phyloP scores from a whole-genome alignment of 2,888 invertebrate genomes.

The Amorpha juglandis region DNA sequence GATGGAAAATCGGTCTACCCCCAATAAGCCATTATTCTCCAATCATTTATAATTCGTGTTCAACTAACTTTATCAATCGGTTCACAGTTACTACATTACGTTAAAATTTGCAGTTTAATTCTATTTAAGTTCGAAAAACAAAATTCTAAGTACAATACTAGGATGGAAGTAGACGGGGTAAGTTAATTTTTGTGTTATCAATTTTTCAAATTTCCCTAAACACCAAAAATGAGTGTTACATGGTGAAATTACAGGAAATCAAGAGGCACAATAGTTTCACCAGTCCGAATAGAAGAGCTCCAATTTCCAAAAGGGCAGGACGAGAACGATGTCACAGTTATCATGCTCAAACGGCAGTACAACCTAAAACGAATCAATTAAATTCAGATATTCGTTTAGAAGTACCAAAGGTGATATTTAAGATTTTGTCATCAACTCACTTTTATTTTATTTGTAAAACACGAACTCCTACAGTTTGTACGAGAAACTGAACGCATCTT shows the following conservation, averaged over 20 bases:
- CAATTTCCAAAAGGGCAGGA: slow-evolving; percentile 60
- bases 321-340: slow-evolving; percentile 75
- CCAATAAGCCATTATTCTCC: background rate
- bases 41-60: background rate
- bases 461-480: background rate
- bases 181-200: slow-evolving; percentile 16
- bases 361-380: slow-evolving; percentile 33
- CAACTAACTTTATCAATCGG: background rate
- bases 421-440: background rate
- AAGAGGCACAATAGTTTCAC: slow-evolving; percentile 72
- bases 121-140: background rate
- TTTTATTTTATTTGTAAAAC: background rate
- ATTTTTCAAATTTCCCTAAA: too few relatives aligned
- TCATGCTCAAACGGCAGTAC: slow-evolving; percentile 55
- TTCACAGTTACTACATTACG: background rate
- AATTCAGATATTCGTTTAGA: slow-evolving; percentile 40
- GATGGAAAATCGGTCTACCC: background rate
- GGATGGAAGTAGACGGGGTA: slow-evolving; percentile 37
- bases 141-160: background rate
- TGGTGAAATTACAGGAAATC: slow-evolving; percentile 52
- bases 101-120: background rate
- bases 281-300: slow-evolving; percentile 59
- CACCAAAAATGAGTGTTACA: too few relatives aligned
- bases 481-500: slow-evolving; percentile 22
- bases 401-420: slow-evolving; percentile 59